Evolutionary conservation across 2,888 invertebrate species (phyloP).

Genomic region (Synergus gifuensis): DNA sequence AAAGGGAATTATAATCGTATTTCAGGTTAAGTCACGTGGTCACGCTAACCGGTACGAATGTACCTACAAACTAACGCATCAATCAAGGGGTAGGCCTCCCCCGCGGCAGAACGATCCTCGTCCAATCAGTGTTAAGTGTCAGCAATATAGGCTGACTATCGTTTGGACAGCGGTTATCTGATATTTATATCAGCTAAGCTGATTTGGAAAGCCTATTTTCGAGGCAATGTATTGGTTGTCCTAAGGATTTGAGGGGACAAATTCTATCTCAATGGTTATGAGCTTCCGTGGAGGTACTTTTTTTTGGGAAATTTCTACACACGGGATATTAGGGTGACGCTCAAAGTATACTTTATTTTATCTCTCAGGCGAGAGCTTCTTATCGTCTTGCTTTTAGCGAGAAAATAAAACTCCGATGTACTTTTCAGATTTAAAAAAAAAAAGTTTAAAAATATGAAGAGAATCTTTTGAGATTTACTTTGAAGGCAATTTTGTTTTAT

Average conservation of each 20-base stretch:
- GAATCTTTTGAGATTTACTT: too few relatives aligned
- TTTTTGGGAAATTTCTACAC: neutral
- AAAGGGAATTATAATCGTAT: slow-evolving; percentile 70
- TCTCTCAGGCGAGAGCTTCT: neutral
- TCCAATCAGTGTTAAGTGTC: slow-evolving; percentile 39
- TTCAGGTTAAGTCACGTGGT: slow-evolving; percentile 58
- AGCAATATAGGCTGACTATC: neutral
- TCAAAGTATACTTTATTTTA: neutral
- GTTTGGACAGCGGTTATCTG: slow-evolving; percentile 16
- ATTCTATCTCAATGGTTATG: neutral
- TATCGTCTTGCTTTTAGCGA: neutral
- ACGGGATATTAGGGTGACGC: neutral
- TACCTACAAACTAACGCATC: slow-evolving; percentile 28
- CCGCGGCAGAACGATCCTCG: slow-evolving; percentile 23
- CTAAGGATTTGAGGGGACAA: neutral
- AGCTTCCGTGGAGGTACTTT: neutral
- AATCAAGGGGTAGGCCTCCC: slow-evolving; percentile 12
- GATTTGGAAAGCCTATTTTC: slow-evolving; percentile 3
- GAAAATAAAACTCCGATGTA: neutral
- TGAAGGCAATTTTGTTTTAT: too few relatives aligned
- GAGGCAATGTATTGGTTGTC: neutral
- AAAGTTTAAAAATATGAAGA: too few relatives aligned
- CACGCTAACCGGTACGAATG: slow-evolving; percentile 24
- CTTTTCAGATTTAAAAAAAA: neutral
- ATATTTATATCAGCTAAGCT: slow-evolving; percentile 21